Conservation (phyloP, 2,113 vertebrate species). For the Ceratotherium simum region DNA sequence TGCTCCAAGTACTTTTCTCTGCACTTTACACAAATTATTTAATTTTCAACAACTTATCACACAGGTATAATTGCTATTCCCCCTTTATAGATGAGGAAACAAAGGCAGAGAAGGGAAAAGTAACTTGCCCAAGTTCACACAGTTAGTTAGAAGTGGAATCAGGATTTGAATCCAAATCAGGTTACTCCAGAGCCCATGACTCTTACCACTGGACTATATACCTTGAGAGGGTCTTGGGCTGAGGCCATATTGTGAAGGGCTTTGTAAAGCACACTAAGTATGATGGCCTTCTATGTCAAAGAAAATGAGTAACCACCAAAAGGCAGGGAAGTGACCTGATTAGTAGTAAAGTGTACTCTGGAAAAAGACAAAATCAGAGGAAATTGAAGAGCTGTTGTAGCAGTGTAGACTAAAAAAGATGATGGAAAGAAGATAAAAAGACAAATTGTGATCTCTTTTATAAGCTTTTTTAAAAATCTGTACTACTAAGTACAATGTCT, state of each 20-base stretch:
- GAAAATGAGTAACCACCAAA: neutral
- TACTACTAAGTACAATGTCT: neutral
- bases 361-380: neutral
- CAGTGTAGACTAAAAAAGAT: neutral
- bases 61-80: neutral
- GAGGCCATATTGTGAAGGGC: neutral
- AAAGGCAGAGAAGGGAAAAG: neutral
- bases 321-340: neutral
- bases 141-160: neutral
- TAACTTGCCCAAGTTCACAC: neutral
- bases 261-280: neutral
- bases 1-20: neutral
- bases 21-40: neutral
- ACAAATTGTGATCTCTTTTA: neutral
- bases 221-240: neutral
- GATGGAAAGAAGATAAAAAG: neutral
- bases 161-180: neutral
- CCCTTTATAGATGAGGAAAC: neutral
- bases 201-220: neutral
- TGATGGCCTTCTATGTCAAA: neutral
- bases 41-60: neutral
- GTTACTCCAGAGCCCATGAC: neutral
- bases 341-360: neutral
- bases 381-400: neutral
- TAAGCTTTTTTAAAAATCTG: neutral